These are phyloP conservation scores for Chamaetylas fuelleborni DNA, from an alignment of 2,113 vertebrate species.

Conservation along the genomic window DNA sequence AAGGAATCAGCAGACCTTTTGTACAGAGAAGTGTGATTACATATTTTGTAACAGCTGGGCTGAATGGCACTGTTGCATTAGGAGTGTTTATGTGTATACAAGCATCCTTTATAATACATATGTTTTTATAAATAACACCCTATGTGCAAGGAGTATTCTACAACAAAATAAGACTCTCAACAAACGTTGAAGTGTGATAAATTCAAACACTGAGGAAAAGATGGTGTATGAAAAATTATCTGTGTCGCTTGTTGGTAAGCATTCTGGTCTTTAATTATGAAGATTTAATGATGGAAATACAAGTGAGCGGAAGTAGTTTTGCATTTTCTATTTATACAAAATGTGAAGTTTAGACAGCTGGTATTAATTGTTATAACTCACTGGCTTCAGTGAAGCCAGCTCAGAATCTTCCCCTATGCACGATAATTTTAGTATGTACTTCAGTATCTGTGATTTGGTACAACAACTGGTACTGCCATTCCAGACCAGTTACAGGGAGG, in stretches of 20 bases:
- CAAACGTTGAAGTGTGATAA: background rate
- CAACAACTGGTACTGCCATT: slow-evolving; percentile 38
- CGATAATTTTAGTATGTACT: slow-evolving; percentile 14
- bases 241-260: background rate
- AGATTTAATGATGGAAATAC: background rate
- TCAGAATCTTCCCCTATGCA: background rate
- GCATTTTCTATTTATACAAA: background rate
- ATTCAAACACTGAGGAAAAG: background rate
- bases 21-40: background rate
- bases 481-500: background rate
- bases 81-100: background rate
- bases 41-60: background rate
- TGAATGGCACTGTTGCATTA: background rate
- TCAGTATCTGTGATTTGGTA: slow-evolving; percentile 15
- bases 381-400: background rate
- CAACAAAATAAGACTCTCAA: background rate
- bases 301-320: background rate
- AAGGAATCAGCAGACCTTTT: background rate
- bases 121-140: background rate
- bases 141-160: background rate
- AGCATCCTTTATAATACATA: background rate
- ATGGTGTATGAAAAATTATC: background rate
- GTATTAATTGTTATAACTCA: background rate
- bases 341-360: background rate
- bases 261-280: background rate